Evolutionary conservation across 2,888 invertebrate genomes (phyloP), one percentile per base, ranked within the genome.

Genomic region (Cephus pulcher): DNA sequence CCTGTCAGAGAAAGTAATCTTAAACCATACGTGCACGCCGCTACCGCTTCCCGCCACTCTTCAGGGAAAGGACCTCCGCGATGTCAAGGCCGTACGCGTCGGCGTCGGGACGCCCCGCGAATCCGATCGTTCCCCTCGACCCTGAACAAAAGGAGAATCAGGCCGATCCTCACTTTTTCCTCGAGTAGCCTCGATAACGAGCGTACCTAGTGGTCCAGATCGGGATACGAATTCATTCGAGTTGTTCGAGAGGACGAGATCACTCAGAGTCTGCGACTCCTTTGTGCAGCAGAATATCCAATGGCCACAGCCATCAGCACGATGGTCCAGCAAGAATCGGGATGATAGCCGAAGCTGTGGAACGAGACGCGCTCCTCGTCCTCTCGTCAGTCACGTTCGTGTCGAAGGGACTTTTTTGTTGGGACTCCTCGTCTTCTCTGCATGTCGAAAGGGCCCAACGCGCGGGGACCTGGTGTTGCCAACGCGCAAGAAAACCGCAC

Each of bases 1-100:
- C 85, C 86, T 88, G 87, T 88, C 87, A 87, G 85, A 84, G 84
- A 84, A 86, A 87, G 87, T 87, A 88, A 89, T 88, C 87, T 88
- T 83, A 84, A 84, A 82, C 86, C 86, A 84, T 86, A 87, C 85
- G 85, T 83, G 84, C 82, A 85, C 80, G 86, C 82, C 82, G 88
- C 89, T 88, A 89, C 89, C 83, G 87, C 81, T 81, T 81, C 35
- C 73, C 70, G 74, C 35, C 30, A 30, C 34, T 34, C 35, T 34
- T 34, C 23, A 6, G 37, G 37, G 74, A 74, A 37, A 32, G 34
- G 74, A 74, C 74, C 74, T 74, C 74, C 74, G 35, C 74, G 35
- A 74, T 4, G 74, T 74, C 74, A 74, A 74, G 74, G 74, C 74
- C 74, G 74, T 30, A 40, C 71, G 56, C 15, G 6, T 15, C 23